Base-by-base conservation (phyloP, 2,888 invertebrate species). In the Melieria picta region DNA sequence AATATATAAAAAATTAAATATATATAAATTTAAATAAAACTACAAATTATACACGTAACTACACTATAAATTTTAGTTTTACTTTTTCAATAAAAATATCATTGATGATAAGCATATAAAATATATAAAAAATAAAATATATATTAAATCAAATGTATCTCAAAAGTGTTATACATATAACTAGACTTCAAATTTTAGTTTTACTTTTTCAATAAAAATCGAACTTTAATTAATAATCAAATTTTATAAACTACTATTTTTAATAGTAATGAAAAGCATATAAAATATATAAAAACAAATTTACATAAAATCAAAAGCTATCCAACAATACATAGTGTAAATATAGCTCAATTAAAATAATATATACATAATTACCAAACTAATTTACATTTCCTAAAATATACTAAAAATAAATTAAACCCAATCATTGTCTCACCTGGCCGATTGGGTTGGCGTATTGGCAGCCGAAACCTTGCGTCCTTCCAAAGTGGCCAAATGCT, bases 401-500 rank as follows among this genome's bases (percentile, higher is more conserved):
- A 3, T 30, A 30, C 30, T 30, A 30, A 30, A 30, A 30, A 30
- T 30, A 30, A 30, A 30, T 3, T 30, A 30, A 30, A 30, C 30
- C 30, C 30, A 30, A 30, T 30, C 30, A 30, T 30, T 30, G 30
- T 30, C 30, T 30, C 87, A 94, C 94, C 93, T 94, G 73, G 94
- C 92, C 4, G 94, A 92, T 84, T 94, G 94, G 13, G 95, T 95
- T 48, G 95, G 95, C 7, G 95, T 95, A 82, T 94, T 94, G 60
- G 93, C 93, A 1, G 93, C 92, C 3, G 94, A 93, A 1, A 93
- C 92, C 87, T 96, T 96, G 87, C 95, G 95, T 66, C 98, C 98
- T 85, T 99, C 99, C 74, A 99, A 88, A 0, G 95, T 91, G 57
- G 94, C 94, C 75, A 99, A 90, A 88, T 99, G 99, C 75, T 97